phyloP scores from a whole-genome alignment of 2,888 invertebrate genomes.

The Prenolepis imparis region DNA sequence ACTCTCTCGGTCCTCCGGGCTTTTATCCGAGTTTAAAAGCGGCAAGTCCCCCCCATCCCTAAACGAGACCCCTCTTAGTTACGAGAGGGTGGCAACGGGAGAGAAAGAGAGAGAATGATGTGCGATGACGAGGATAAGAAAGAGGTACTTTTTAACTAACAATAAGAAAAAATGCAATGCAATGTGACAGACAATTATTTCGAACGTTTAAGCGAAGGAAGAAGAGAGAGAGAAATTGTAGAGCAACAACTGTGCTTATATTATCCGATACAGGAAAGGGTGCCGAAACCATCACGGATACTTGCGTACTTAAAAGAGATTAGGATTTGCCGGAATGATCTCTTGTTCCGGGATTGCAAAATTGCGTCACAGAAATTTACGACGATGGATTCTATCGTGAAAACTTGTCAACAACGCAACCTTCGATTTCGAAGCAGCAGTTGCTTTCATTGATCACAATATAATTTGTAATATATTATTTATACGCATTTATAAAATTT shows the following conservation, averaged over 20 bases:
- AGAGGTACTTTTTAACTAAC: not conserved
- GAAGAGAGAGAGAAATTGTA: not conserved
- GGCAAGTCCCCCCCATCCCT: too few species aligned
- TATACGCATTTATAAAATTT: not conserved
- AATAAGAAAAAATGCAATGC: not conserved
- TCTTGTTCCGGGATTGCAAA: constrained; percentile 6
- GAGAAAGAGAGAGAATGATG: not conserved
- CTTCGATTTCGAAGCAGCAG: not conserved
- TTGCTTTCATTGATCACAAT: not conserved
- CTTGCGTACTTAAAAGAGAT: constrained; percentile 26
- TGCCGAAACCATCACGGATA: constrained; percentile 6
- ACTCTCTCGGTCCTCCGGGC: constrained; percentile 42
- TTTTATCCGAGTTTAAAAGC: constrained; percentile 71
- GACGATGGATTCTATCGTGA: not conserved
- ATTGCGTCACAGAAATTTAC: constrained; percentile 20
- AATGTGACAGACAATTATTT: constrained; percentile 59
- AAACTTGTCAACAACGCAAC: not conserved
- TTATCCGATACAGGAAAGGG: not conserved
- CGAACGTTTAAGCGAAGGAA: constrained; percentile 44
- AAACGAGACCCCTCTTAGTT: constrained; percentile 47
- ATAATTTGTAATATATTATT: constrained; percentile 5
- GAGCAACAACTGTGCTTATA: not conserved
- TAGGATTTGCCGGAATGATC: constrained; percentile 45
- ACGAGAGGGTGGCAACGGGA: not conserved
- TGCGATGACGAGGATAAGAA: not conserved